Evolutionary conservation across 2,797 vertebrate genomes (phyloP), one percentile per base, ranked within the genome.

Genomic region (Sebastes oblongus): DNA sequence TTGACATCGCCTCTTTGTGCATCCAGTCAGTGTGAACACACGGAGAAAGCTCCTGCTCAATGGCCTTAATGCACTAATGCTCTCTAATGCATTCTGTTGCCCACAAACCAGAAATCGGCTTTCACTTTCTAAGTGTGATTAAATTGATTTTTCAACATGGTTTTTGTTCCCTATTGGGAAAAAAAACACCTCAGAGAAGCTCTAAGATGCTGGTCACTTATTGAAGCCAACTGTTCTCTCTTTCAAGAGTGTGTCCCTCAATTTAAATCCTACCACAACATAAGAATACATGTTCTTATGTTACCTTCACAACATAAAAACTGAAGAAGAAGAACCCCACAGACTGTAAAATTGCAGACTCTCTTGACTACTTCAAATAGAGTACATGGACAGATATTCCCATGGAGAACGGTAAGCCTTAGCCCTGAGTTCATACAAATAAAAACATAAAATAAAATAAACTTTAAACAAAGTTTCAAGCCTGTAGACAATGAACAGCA

Each of bases 131-230:
- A 59, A 6, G 82, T 55, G 59, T 55, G 74, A 71, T 77, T 46
- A 79, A 78, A 85, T 89, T 71, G 81, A 94, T 91, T 89, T 89
- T 90, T 55, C 67, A 82, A 65, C 52, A 32, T 42, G 56, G 73
- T 88, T 66, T 81, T 83, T 79, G 74, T 78, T 73, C 71, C 56
- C 70, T 67, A 54, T 81, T 78, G 79, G 73, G 24, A 70, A 81
- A n/a, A 22, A n/a, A 88, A 85, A 83, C 70, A 76, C 59, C 81
- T 65, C 70, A 78, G 39, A 64, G 25, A 71, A 56, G 80, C 77
- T 64, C 30, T 4, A 55, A 68, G 77, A 76, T 59, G 76, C 22
- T 50, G 39, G 72, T 83, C n/a, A 27, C 72, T 69, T 70, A 70
- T 68, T 66, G 50, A 74, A 77, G 69, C 12, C 39, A 56, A 60